These are phyloP conservation scores for Drosophila simulans DNA, from an alignment of 1,140 invertebrate species.

Conservation along the genomic window DNA sequence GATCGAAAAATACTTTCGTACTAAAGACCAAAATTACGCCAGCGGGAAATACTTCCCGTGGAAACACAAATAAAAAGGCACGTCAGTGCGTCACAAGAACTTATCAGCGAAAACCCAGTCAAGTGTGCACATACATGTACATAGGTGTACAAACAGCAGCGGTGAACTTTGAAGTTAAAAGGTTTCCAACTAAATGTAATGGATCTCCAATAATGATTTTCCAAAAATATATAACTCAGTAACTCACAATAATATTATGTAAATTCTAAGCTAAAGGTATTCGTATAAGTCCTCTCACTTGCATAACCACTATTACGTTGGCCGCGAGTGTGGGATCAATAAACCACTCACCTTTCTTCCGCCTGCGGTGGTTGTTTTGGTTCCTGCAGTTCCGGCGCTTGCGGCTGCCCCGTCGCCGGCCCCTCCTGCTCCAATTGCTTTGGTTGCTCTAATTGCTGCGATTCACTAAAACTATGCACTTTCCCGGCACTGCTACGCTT, in stretches of 20 bases:
- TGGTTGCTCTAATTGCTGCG: slow-evolving; percentile 41
- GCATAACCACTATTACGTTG: background rate
- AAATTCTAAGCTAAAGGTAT: too few species aligned
- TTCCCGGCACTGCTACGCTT: slow-evolving; percentile 21
- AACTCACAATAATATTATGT: too few species aligned
- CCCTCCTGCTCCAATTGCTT: background rate
- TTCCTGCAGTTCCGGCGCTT: slow-evolving; percentile 1
- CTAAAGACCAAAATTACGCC: slow-evolving; percentile 45
- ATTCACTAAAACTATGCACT: slow-evolving; percentile 48
- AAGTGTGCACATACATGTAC: too few species aligned
- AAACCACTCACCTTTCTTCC: slow-evolving; percentile 48
- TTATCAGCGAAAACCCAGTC: slow-evolving; percentile 7
- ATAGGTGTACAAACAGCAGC: background rate
- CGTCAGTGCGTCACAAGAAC: slow-evolving; percentile 17
- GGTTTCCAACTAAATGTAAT: background rate
- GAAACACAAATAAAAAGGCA: slow-evolving; percentile 16
- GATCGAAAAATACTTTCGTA: slow-evolving; percentile 24
- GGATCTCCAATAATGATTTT: too few species aligned
- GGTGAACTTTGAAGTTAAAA: background rate
- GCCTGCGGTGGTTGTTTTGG: slow-evolving; percentile 16
- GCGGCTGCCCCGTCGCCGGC: background rate
- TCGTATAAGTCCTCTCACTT: too few species aligned
- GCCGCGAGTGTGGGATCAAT: slow-evolving; percentile 25
- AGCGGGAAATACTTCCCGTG: slow-evolving; percentile 22
- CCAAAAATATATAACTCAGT: too few species aligned